Conservation (phyloP, 2,888 invertebrate species). For the Lochmaea capreae region DNA sequence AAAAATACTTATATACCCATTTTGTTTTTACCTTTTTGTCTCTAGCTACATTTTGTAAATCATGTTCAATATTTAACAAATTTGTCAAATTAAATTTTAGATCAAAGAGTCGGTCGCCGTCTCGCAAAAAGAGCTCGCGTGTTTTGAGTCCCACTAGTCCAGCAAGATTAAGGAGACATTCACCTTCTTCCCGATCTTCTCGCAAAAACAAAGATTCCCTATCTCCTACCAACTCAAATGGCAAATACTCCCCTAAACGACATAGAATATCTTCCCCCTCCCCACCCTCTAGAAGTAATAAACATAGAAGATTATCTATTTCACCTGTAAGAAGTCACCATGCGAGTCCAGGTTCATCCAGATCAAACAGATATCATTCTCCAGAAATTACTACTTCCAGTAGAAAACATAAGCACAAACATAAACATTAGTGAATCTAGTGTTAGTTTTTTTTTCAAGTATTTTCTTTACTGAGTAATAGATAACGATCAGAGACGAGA, state of each 20-base stretch:
- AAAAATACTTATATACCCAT: not conserved
- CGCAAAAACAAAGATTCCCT: constrained; percentile 59
- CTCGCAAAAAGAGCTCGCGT: constrained; percentile 60
- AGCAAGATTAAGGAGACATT: constrained; percentile 62
- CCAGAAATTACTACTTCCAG: constrained; percentile 64
- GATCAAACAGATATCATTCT: constrained; percentile 58
- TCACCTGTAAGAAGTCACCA: constrained; percentile 56
- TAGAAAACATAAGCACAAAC: constrained; percentile 69
- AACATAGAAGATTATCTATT: constrained; percentile 58
- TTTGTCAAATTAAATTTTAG: constrained; percentile 53
- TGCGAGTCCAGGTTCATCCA: constrained; percentile 55
- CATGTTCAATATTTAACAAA: constrained; percentile 1
- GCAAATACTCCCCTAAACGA: constrained; percentile 59
- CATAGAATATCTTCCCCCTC: constrained; percentile 60
- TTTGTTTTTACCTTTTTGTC: not conserved
- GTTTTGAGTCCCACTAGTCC: constrained; percentile 63
- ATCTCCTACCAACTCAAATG: constrained; percentile 60
- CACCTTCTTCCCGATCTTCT: constrained; percentile 60
- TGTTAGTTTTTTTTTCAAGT: not conserved
- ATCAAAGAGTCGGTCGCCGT: constrained; percentile 64
- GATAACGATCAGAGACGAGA: not conserved
- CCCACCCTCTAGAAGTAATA: constrained; percentile 59
- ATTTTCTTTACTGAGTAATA: not conserved
- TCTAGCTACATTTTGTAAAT: constrained; percentile 23
- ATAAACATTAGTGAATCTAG: constrained; percentile 64